phyloP scores from a whole-genome alignment of 2,888 invertebrate species.

The Eilema griseolum region DNA sequence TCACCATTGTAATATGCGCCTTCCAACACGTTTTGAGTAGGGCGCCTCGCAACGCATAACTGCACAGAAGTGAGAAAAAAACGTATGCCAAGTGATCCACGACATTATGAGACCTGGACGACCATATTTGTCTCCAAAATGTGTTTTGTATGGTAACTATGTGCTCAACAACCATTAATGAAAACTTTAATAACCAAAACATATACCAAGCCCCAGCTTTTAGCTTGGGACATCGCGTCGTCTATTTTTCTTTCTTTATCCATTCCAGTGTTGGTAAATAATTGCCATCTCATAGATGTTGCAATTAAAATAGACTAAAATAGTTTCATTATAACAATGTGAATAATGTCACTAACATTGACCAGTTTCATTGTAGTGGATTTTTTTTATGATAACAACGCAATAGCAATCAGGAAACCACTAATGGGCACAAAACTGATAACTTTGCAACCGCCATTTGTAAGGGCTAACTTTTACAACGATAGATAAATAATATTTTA shows the following conservation, averaged over 20 bases:
- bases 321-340: not conserved
- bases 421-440: slow-evolving; percentile 2
- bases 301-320: not conserved
- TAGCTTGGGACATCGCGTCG: too few species aligned
- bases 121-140: not conserved
- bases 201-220: too few species aligned
- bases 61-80: not conserved
- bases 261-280: not conserved
- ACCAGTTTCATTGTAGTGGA: not conserved
- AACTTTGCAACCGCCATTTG: not conserved
- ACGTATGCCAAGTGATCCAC: not conserved
- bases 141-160: not conserved
- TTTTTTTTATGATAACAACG: not conserved
- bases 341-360: too few species aligned
- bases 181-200: not conserved
- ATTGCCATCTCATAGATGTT: not conserved
- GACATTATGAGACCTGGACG: not conserved
- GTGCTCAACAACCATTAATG: not conserved
- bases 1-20: not conserved
- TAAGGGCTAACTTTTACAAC: not conserved
- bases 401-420: not conserved
- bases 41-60: not conserved
- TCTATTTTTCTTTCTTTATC: not conserved
- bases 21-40: not conserved
- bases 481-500: not conserved